These are phyloP conservation scores for Neotoma lepida DNA, from an alignment of 2,113 vertebrate species.

Conservation along the genomic window DNA sequence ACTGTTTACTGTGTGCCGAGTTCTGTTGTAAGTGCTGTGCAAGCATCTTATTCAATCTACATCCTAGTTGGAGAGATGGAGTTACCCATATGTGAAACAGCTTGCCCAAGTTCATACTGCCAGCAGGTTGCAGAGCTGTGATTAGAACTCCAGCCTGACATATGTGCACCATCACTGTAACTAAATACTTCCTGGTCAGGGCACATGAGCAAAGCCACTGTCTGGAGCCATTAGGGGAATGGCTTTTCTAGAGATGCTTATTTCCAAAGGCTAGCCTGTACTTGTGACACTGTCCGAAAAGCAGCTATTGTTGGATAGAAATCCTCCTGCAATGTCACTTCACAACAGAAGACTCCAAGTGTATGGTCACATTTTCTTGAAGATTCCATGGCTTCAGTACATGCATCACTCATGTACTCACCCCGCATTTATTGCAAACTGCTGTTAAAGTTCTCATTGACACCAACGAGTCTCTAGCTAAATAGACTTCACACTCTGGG, in stretches of 20 bases:
- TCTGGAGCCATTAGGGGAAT: background rate
- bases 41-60: background rate
- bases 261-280: background rate
- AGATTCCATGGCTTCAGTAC: background rate
- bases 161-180: background rate
- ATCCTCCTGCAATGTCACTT: slow-evolving; percentile 6
- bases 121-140: background rate
- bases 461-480: background rate
- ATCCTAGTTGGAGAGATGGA: background rate
- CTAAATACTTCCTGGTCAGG: background rate
- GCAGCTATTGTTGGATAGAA: background rate
- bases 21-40: background rate
- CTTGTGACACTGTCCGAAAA: background rate
- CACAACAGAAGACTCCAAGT: slow-evolving; percentile 11
- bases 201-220: background rate
- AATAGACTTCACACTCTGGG: background rate
- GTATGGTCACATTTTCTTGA: background rate
- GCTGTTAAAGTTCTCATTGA: background rate
- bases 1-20: background rate
- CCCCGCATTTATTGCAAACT: background rate
- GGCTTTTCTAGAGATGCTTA: background rate
- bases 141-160: background rate
- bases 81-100: background rate
- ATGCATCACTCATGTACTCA: background rate
- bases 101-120: background rate